Percentiles rank a stretch among this genome's conserved stretches.
These are phyloP conservation scores for Ptychodera flava DNA, from an alignment of 35 echinoderm and acorn worm species.

Conservation along the genomic window DNA sequence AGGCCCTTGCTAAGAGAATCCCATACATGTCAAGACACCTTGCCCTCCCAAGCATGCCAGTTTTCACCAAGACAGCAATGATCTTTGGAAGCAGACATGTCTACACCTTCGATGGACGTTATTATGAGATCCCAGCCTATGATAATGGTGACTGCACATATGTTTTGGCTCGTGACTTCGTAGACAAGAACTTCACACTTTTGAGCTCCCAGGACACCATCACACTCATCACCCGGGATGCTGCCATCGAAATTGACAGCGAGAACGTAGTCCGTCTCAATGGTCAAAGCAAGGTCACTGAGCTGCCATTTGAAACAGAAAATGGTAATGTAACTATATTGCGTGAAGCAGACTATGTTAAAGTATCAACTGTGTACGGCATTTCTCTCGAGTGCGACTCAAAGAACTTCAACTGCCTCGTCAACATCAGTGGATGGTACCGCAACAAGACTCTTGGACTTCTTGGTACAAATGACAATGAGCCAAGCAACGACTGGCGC, in stretches of 20 bases:
- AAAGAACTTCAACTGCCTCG: conserved; percentile 45
- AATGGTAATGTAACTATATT: conserved; percentile 38
- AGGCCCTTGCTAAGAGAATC: background rate
- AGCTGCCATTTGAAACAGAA: conserved; percentile 55
- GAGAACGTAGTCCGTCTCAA: conserved; percentile 57
- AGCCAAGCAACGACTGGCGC: conserved; percentile 48
- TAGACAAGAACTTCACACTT: conserved; percentile 92
- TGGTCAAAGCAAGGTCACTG: conserved; percentile 19
- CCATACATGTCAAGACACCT: background rate
- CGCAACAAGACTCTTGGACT: conserved; percentile 86
- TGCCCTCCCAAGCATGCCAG: background rate
- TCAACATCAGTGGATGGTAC: conserved; percentile 86
- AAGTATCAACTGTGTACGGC: conserved; percentile 70
- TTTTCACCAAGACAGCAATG: conserved; percentile 52
- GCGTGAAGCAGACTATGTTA: conserved; percentile 70
- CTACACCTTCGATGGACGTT: conserved; percentile 71
- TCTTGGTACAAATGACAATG: conserved; percentile 64
- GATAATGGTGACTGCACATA: conserved; percentile 43
- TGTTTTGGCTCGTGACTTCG: conserved; percentile 77
- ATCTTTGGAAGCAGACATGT: conserved; percentile 64
- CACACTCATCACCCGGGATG: conserved; percentile 39
- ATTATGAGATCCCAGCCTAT: conserved; percentile 67
- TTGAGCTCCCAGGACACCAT: conserved; percentile 39
- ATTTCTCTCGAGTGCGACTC: conserved; percentile 56
- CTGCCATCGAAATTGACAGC: conserved; percentile 18